These are phyloP conservation scores for Sus scrofa DNA, from an alignment of 2,113 vertebrate species.

Conservation along the genomic window T2T-Sscrofa CM000812.6:240859501-240860000, in stretches of 20 bases:
- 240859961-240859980: not conserved
- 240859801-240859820: not conserved
- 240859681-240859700: not conserved
- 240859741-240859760: too few species aligned
- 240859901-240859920: conserved; percentile 7
- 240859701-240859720: not conserved
- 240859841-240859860: not conserved
- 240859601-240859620: not conserved
- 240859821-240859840: not conserved
- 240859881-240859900: not conserved
- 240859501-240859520: not conserved
- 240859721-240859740: not conserved
- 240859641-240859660: not conserved
- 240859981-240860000: conserved; percentile 70
- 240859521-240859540: not conserved
- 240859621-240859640: not conserved
- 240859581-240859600: not conserved
- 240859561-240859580: not conserved
- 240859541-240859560: not conserved
- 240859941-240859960: not conserved
- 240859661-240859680: not conserved
- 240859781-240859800: not conserved
- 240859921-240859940: conserved; percentile 50
- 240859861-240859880: not conserved
- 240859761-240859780: not conserved